phyloP scores from a whole-genome alignment of 2,888 invertebrate species.

The Dasysyrphus tricinctus region DNA sequence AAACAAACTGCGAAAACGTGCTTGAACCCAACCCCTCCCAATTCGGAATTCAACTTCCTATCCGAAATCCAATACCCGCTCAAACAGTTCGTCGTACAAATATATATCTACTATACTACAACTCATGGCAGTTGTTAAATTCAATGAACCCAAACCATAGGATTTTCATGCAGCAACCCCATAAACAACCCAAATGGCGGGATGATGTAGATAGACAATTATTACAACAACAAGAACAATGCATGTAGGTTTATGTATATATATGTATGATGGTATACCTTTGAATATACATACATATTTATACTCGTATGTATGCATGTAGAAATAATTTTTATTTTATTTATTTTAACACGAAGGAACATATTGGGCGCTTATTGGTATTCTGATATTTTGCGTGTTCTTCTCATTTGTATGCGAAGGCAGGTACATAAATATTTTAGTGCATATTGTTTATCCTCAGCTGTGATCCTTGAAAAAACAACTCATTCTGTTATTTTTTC shows the following conservation, averaged over 20 bases:
- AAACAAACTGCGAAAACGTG: conserved; percentile 65
- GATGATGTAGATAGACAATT: conserved; percentile 40
- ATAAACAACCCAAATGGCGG: conserved; percentile 45
- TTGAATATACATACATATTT: not conserved
- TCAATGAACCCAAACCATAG: conserved; percentile 50
- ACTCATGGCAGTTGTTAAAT: conserved; percentile 28
- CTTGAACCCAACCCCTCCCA: conserved; percentile 16
- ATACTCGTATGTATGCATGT: not conserved
- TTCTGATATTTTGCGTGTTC: conserved; percentile 45
- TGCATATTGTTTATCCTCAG: conserved; percentile 40
- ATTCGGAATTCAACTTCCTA: not conserved
- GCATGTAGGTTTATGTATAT: conserved; percentile 21
- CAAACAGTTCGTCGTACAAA: not conserved
- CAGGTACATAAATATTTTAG: conserved; percentile 53
- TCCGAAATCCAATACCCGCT: not conserved
- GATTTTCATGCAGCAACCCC: conserved; percentile 10
- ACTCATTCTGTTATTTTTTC: conserved; percentile 33
- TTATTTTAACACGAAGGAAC: conserved; percentile 26
- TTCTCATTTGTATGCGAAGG: conserved; percentile 56
- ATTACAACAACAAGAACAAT: conserved; percentile 24
- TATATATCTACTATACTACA: too few relatives aligned
- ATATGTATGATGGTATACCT: not conserved
- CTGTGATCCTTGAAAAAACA: conserved; percentile 34
- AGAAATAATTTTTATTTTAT: not conserved
- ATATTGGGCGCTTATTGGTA: conserved; percentile 60